These are phyloP conservation scores for Quadroppia sp. DNA, from an alignment of 2,888 invertebrate genomes.

Conservation along the genomic window DNA sequence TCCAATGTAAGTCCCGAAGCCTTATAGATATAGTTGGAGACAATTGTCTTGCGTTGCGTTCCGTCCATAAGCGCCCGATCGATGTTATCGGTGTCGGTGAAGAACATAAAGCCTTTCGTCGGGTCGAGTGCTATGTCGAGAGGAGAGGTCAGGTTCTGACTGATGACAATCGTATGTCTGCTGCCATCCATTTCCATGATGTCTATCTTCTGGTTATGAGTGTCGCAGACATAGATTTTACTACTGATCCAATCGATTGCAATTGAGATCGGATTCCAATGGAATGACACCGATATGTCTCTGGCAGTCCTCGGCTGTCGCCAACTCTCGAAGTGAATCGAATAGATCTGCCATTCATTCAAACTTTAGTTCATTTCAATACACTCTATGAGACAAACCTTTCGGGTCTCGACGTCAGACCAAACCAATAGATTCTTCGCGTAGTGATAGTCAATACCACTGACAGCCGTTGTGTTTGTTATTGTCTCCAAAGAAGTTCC, in stretches of 20 bases:
- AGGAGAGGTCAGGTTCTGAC: conserved; percentile 84
- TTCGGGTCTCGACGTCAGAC: conserved; percentile 67
- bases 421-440: conserved; percentile 72
- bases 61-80: conserved; percentile 93
- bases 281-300: conserved; percentile 67
- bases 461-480: conserved; percentile 77
- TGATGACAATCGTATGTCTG: conserved; percentile 83
- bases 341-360: conserved; percentile 41
- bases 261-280: conserved; percentile 82
- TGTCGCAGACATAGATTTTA: conserved; percentile 90
- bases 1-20: conserved; percentile 89
- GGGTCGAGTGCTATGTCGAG: conserved; percentile 91
- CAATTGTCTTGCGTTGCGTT: conserved; percentile 72
- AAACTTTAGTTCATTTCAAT: background rate
- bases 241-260: conserved; percentile 97
- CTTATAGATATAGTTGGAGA: conserved; percentile 87
- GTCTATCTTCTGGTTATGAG: conserved; percentile 87
- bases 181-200: conserved; percentile 82
- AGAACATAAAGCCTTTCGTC: conserved; percentile 66
- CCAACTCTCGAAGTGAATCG: conserved; percentile 43
- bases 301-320: conserved; percentile 28
- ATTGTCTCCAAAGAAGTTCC: conserved; percentile 60
- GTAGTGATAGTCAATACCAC: conserved; percentile 79
- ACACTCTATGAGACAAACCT: conserved; percentile 45
- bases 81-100: conserved; percentile 57